Evolutionary conservation across 2,113 vertebrate species (phyloP).

Genomic region (Vulpes lagopus): DNA sequence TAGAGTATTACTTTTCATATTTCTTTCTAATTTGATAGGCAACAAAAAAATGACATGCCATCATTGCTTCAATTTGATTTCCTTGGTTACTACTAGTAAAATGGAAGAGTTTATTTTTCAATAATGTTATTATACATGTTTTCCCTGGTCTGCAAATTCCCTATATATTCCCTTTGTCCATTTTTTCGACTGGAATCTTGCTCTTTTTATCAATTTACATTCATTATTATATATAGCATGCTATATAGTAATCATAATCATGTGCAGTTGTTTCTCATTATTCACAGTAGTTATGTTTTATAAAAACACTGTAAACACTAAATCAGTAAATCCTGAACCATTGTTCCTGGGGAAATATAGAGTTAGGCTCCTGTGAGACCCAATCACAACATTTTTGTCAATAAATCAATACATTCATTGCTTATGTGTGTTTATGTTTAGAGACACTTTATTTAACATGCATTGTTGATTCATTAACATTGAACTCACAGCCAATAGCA

Average conservation of each 20-base stretch:
- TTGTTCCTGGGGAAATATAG: background rate
- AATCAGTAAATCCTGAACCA: background rate
- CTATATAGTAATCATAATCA: background rate
- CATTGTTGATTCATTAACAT: background rate
- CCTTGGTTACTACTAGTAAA: conserved; percentile 12
- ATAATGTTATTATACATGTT: background rate
- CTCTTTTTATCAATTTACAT: background rate
- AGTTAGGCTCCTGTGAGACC: background rate
- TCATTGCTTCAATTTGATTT: conserved; percentile 11
- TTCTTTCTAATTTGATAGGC: conserved; percentile 18
- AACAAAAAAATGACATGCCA: background rate
- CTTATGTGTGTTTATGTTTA: background rate
- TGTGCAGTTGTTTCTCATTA: background rate
- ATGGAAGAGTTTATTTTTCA: background rate
- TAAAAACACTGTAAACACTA: background rate
- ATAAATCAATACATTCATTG: background rate
- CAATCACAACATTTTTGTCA: background rate
- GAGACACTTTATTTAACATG: background rate
- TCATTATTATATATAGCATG: background rate
- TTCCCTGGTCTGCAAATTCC: background rate
- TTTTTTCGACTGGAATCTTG: background rate
- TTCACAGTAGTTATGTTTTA: background rate
- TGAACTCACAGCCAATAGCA: background rate
- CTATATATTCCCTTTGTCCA: background rate
- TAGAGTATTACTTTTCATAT: background rate